Conservation (phyloP, 2,113 vertebrate genomes). For the Limnothrissa miodon region DNA sequence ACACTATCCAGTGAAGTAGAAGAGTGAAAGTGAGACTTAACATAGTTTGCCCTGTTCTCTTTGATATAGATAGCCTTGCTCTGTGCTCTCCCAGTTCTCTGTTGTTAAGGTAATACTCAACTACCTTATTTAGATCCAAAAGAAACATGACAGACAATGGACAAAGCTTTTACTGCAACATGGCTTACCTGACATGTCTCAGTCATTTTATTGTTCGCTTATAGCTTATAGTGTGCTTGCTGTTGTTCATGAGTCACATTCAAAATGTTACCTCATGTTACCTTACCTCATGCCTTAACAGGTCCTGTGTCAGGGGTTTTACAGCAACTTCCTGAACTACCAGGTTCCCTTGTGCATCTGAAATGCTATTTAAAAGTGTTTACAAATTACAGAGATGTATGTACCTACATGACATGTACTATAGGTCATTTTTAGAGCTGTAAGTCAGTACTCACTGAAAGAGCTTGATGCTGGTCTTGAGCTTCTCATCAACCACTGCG, state of each 20-base stretch:
- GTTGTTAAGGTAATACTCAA: neutral
- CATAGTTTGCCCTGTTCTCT: neutral
- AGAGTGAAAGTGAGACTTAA: neutral
- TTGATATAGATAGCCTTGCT: neutral
- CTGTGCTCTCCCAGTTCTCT: neutral
- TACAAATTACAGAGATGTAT: neutral
- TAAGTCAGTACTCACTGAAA: slow-evolving; percentile 76
- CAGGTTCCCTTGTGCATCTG: slow-evolving; percentile 72
- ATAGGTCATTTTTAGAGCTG: neutral
- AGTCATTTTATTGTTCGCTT: neutral
- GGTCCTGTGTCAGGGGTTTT: slow-evolving; percentile 77
- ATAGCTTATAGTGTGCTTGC: neutral
- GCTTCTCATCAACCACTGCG: slow-evolving; percentile 68
- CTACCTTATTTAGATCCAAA: neutral
- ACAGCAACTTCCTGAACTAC: slow-evolving; percentile 78
- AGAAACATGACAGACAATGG: neutral
- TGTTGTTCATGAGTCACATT: neutral
- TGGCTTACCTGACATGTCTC: neutral
- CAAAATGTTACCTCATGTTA: neutral
- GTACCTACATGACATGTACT: neutral
- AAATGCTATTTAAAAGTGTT: slow-evolving; percentile 67
- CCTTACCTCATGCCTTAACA: slow-evolving; percentile 75
- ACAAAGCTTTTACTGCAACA: neutral
- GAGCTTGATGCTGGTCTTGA: slow-evolving; percentile 76
- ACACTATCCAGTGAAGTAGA: too few species aligned